Evolutionary conservation across 2,888 invertebrate species (phyloP).

Genomic region (Neoscelio sp.): DNA sequence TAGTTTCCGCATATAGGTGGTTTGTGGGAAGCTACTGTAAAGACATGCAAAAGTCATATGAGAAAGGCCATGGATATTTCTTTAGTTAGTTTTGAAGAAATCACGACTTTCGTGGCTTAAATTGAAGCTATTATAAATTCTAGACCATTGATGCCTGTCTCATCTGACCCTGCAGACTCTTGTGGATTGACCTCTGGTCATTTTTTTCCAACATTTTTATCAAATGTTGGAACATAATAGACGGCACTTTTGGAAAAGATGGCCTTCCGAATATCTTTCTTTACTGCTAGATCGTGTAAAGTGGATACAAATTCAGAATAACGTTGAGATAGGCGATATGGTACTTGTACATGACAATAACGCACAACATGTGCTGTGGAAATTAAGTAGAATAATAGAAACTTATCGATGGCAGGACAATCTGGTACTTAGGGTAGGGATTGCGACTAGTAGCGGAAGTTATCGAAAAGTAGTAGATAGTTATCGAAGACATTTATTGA

Average conservation of each 20-base stretch:
- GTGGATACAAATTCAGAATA: conserved; percentile 1
- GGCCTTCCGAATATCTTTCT: conserved; percentile 19
- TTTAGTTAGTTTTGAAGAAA: conserved; percentile 8
- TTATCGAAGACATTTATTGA: no score
- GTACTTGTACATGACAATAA: conserved; percentile 13
- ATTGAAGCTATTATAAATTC: conserved; percentile 26
- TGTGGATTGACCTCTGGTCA: conserved; percentile 12
- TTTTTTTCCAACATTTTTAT: conserved; percentile 21
- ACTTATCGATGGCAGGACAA: no score
- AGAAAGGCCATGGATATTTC: conserved; percentile 3
- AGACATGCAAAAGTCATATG: conserved; percentile 35
- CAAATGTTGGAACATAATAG: conserved; percentile 11
- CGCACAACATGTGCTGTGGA: conserved; percentile 1
- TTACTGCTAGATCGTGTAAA: conserved; percentile 3
- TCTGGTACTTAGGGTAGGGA: no score
- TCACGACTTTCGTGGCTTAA: conserved; percentile 2
- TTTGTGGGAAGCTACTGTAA: conserved; percentile 58
- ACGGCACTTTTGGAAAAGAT: conserved; percentile 34
- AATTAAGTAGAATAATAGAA: no score
- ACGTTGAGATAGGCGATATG: conserved; percentile 15
- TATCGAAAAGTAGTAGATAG: no score
- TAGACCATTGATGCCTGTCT: background rate
- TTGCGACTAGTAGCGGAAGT: no score
- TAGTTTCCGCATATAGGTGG: no score
- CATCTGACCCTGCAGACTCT: conserved; percentile 1